Percentiles rank a stretch among this genome's conserved stretches.
These are phyloP conservation scores for Phoeniculus purpureus DNA, from an alignment of 2,797 vertebrate genomes.

Conservation along the genomic window DNA sequence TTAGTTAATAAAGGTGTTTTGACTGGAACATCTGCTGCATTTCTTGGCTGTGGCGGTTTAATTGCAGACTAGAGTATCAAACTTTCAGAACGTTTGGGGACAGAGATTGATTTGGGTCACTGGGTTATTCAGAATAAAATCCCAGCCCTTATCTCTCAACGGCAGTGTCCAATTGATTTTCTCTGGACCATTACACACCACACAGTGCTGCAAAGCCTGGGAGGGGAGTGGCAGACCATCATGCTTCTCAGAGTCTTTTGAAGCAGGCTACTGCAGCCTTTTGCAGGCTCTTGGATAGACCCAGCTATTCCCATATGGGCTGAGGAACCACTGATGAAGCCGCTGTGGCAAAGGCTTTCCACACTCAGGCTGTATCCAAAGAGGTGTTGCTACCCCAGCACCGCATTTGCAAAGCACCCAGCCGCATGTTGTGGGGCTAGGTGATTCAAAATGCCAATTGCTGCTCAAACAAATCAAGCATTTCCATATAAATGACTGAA, in stretches of 20 bases:
- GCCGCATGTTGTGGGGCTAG: too few species aligned
- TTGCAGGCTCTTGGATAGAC: neutral
- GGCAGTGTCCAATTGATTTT: slow-evolving; percentile 90
- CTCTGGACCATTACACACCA: slow-evolving; percentile 89
- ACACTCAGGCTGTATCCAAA: neutral
- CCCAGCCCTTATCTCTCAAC: slow-evolving; percentile 86
- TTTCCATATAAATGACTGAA: neutral
- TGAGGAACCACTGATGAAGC: neutral
- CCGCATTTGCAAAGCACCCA: neutral
- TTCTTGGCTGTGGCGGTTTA: slow-evolving; percentile 81
- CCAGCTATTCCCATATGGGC: neutral
- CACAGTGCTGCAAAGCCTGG: slow-evolving; percentile 12
- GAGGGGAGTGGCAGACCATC: slow-evolving; percentile 45
- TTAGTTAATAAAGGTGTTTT: slow-evolving; percentile 78
- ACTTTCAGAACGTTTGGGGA: slow-evolving; percentile 80
- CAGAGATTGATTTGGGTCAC: slow-evolving; percentile 94
- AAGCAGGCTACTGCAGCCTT: neutral
- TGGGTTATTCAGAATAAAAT: slow-evolving; percentile 82
- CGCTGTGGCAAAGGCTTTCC: neutral
- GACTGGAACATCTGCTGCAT: slow-evolving; percentile 87
- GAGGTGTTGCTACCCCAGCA: neutral
- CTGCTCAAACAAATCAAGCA: neutral
- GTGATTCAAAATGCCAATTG: neutral
- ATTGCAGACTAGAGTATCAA: slow-evolving; percentile 79
- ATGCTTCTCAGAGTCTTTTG: slow-evolving; percentile 40